Evolutionary conservation across 2,113 vertebrate species (phyloP).

Genomic region (Gopherus flavomarginatus): DNA sequence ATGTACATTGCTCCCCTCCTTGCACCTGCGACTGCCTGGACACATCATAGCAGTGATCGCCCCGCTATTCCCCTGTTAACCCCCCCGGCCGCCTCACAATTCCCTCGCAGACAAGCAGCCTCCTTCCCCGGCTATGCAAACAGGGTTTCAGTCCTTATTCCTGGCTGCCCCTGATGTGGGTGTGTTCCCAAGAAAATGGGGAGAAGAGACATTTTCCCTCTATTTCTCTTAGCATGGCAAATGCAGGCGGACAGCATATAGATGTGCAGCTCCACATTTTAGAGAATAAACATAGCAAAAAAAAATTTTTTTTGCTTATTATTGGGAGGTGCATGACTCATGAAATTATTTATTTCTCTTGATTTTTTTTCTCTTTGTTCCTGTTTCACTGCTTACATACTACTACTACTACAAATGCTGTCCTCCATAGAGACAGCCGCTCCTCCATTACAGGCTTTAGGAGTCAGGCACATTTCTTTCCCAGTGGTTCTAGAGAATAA

Average conservation of each 20-base stretch:
- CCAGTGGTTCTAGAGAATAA: constrained; percentile 26
- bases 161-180: neutral
- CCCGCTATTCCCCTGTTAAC: too few relatives aligned
- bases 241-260: neutral
- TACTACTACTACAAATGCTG: constrained; percentile 22
- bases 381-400: constrained; percentile 55
- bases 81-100: too few relatives aligned
- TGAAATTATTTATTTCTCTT: constrained; percentile 57
- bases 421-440: constrained; percentile 49
- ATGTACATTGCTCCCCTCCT: neutral
- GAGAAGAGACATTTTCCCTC: neutral
- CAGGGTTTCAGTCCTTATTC: neutral
- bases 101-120: too few relatives aligned
- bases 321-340: constrained; percentile 57
- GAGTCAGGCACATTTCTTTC: neutral
- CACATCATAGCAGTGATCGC: too few relatives aligned
- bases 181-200: neutral
- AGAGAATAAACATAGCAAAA: neutral
- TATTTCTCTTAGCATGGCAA: neutral
- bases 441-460: neutral
- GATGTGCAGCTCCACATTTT: too few relatives aligned
- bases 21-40: neutral
- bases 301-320: constrained; percentile 7
- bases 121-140: neutral
- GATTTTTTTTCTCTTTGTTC: constrained; percentile 51